Evolutionary conservation across 2,888 invertebrate genomes (phyloP).

Genomic region (Ecliptopera silaceata): DNA sequence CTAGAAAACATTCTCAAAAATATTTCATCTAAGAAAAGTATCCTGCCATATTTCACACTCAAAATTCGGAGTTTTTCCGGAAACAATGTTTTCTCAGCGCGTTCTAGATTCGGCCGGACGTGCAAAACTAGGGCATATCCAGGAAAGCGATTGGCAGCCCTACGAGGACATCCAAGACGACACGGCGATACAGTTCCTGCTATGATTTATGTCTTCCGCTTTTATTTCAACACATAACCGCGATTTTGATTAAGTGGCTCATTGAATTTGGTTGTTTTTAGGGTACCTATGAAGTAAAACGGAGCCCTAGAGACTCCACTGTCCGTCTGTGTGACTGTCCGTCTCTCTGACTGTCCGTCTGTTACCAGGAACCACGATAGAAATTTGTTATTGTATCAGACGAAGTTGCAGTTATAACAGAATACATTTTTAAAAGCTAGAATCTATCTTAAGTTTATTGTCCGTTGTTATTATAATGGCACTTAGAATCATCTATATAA

Average conservation of each 20-base stretch:
- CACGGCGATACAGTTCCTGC: slow-evolving; percentile 50
- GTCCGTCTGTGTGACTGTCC: too few relatives aligned
- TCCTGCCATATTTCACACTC: background rate
- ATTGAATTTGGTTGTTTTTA: background rate
- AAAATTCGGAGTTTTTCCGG: slow-evolving; percentile 20
- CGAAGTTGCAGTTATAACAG: too few relatives aligned
- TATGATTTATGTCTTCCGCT: slow-evolving; percentile 75
- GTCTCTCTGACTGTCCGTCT: too few relatives aligned
- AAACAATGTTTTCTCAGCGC: slow-evolving; percentile 8
- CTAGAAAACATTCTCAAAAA: background rate
- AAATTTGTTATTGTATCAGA: too few relatives aligned
- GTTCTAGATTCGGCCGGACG: slow-evolving; percentile 18
- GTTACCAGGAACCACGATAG: too few relatives aligned
- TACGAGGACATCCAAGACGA: slow-evolving; percentile 29
- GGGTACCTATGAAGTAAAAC: background rate
- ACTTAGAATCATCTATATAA: too few relatives aligned
- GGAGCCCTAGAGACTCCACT: too few relatives aligned
- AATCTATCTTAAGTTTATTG: too few relatives aligned
- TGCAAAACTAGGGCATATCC: slow-evolving; percentile 20
- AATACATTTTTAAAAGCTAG: too few relatives aligned
- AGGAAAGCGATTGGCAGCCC: slow-evolving; percentile 28
- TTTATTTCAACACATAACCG: slow-evolving; percentile 54
- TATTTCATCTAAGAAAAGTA: background rate
- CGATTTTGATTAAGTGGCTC: slow-evolving; percentile 29
- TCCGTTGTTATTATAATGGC: too few relatives aligned